Evolutionary conservation across 2,797 vertebrate species (phyloP).

Genomic region (Hyperoplus immaculatus): DNA sequence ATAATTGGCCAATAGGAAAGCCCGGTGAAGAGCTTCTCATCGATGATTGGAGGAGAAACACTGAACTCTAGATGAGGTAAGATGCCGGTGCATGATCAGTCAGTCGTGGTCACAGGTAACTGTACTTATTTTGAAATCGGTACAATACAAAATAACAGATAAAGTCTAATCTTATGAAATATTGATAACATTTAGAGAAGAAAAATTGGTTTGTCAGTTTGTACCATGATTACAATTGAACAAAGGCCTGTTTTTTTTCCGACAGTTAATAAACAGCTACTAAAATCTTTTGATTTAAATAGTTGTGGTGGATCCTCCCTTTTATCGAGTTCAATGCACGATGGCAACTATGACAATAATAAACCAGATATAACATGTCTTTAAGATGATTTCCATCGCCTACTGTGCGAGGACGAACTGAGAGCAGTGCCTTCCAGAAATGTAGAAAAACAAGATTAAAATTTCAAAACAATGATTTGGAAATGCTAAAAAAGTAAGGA

Average conservation of each 20-base stretch:
- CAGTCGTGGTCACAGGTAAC: no score
- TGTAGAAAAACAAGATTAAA: background rate
- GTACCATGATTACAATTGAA: no score
- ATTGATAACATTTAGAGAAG: no score
- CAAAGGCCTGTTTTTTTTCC: no score
- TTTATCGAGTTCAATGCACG: conserved; percentile 1
- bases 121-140: background rate
- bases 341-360: background rate
- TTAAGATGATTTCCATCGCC: background rate
- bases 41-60: conserved; percentile 51
- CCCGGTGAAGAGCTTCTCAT: background rate
- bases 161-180: no score
- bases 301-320: background rate
- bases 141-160: no score
- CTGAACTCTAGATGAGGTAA: background rate
- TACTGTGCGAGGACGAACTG: background rate
- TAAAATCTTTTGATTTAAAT: background rate
- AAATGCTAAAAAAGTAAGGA: background rate
- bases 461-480: background rate
- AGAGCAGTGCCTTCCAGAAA: background rate
- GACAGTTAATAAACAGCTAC: no score
- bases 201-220: no score
- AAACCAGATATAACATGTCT: background rate
- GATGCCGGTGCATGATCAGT: conserved; percentile 14
- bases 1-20: conserved; percentile 55